Conservation (phyloP, 2,113 vertebrate genomes). For the Tupaia chinensis region DNA sequence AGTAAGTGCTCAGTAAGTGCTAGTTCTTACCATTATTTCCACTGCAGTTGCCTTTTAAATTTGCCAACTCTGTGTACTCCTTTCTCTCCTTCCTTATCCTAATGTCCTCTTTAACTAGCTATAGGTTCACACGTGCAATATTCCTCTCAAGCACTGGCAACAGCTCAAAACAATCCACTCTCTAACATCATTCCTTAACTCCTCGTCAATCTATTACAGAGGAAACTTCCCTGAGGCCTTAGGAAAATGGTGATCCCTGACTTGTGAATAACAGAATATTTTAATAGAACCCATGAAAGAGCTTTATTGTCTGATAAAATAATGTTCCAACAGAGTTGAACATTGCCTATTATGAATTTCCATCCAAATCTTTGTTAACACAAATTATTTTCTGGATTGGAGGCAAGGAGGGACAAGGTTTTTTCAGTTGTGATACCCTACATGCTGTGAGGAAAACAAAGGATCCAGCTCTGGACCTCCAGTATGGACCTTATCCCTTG, state of each 20-base stretch:
- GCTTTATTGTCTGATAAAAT: conserved; percentile 27
- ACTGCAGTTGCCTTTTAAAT: neutral
- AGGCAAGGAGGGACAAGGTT: neutral
- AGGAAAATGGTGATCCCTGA: neutral
- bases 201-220: neutral
- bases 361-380: neutral
- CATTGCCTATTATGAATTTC: neutral
- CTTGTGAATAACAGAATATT: conserved; percentile 17
- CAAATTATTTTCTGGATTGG: neutral
- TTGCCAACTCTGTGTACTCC: neutral
- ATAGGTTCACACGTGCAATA: neutral
- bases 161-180: conserved; percentile 6
- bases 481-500: neutral
- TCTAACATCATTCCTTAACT: neutral
- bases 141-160: neutral
- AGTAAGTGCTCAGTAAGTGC: neutral
- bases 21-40: neutral
- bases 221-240: neutral
- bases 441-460: neutral
- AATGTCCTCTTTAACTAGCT: neutral
- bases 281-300: neutral
- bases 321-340: conserved; percentile 11
- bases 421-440: neutral
- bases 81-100: neutral
- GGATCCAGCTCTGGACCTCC: neutral